Conservation (phyloP, 2,113 vertebrate genomes). For the Scomber scombrus region DNA sequence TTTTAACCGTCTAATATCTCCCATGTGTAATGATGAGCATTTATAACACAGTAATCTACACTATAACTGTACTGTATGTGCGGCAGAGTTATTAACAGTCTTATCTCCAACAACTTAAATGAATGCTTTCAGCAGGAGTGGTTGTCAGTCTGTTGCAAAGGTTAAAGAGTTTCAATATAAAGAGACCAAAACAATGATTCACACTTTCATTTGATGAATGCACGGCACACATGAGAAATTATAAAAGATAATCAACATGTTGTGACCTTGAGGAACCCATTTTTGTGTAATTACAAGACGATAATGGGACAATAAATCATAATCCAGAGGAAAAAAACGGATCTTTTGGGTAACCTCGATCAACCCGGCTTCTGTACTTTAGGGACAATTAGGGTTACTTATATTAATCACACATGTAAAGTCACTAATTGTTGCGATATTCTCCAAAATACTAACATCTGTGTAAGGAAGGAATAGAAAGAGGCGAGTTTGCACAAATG, state of each 20-base stretch:
- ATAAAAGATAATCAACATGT: background rate
- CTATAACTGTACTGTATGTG: too few species aligned
- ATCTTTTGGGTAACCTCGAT: background rate
- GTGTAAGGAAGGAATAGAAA: background rate
- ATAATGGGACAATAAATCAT: constrained; percentile 36
- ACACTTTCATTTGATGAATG: background rate
- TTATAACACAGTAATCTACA: too few species aligned
- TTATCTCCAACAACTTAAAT: too few species aligned
- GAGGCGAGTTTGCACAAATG: background rate
- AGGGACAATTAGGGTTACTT: background rate
- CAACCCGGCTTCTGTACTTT: background rate
- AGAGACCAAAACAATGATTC: background rate
- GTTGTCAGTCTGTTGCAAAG: background rate
- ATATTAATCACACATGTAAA: too few species aligned
- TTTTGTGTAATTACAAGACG: constrained; percentile 12
- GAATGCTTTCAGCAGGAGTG: too few species aligned
- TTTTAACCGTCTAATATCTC: too few species aligned
- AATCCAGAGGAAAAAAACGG: background rate
- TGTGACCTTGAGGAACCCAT: constrained; percentile 22
- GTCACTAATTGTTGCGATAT: background rate
- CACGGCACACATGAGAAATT: too few species aligned
- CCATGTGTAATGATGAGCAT: too few species aligned
- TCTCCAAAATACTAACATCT: background rate
- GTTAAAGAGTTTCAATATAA: background rate
- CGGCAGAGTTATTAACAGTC: too few species aligned